Base-by-base conservation (phyloP, 2,888 invertebrate species). In the Vesta saturnalis region DNA sequence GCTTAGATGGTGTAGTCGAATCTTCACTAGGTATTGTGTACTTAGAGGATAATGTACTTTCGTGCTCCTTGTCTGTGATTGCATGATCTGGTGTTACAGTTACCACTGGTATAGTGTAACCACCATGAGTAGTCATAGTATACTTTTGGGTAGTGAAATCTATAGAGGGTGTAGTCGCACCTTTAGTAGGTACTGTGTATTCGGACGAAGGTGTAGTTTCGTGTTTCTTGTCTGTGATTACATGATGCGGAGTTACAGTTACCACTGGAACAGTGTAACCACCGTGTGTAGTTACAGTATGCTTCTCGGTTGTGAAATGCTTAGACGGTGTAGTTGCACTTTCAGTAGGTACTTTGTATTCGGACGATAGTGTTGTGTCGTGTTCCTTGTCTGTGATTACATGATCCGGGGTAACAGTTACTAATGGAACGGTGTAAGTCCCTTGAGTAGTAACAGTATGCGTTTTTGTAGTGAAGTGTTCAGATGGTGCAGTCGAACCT, bases 81-180 rank as follows among this genome's bases (percentile, higher is more conserved):
- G n/a, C 39, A 39, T 39, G 2, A 2, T 39, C 39, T 39, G 49
- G 49, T 15, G 49, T 49, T 15, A 16, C 16, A 14, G 49, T 49
- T 4, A 49, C 49, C 2, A 49, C 56, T 15, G 56, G 56, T 15
- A 16, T 56, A 10, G 56, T 56, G 30, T 56, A 56, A 4, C 22
- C 56, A 5, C 12, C 56, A 14, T 18, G 23, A 5, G 23, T 23
- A 12, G 55, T 21, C 19, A 19, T 21, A 55, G 55, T 6, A 6
- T 55, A 22, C 19, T 55, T 55, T 4, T n/a, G 5, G 5, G 55
- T 22, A 1, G 55, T 55, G 15, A 19, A 55, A 19, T 49, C 19
- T 49, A 8, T 14, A 6, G 49, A 10, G 6, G 30, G 8, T 6
- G 16, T 19, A 2, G 49, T 49, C 1, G 49, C 1, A 8, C 15